Percentiles rank a stretch among this genome's conserved stretches.
Conservation (phyloP, 1,140 invertebrate genomes). For the Eriocheir sinensis region DNA sequence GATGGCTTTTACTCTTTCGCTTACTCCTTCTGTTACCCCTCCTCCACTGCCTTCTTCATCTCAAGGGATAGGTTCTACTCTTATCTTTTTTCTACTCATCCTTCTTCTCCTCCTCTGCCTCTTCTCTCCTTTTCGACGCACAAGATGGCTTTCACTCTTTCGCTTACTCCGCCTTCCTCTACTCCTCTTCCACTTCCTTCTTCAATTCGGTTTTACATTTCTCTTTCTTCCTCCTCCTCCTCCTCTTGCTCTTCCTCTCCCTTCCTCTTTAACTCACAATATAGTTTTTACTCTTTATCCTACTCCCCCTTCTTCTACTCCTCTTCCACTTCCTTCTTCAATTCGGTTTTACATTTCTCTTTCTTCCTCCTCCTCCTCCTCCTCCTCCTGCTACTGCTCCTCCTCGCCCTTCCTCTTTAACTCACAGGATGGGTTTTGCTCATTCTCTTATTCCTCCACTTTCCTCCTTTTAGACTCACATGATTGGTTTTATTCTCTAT, state of each 20-base stretch:
- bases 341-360: not conserved
- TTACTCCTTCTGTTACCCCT: not conserved
- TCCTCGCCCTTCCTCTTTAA: not conserved
- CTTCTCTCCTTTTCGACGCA: not conserved
- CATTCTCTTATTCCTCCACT: too few species aligned
- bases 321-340: not conserved
- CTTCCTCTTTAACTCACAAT: not conserved
- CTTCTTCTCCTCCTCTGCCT: not conserved
- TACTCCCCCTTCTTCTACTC: not conserved
- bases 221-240: not conserved
- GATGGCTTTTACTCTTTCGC: not conserved
- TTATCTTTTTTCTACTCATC: not conserved
- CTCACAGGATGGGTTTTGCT: not conserved
- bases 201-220: not conserved
- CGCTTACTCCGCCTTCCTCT: not conserved
- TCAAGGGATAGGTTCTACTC: not conserved
- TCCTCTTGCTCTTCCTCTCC: not conserved
- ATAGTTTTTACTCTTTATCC: not conserved
- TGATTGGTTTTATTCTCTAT: not conserved
- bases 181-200: not conserved
- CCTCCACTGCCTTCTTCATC: not conserved
- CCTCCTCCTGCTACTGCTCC: not conserved
- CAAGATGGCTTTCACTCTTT: not conserved
- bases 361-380: not conserved
- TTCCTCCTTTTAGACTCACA: not conserved